phyloP scores from a whole-genome alignment of 2,113 vertebrate species.

The Podilymbus podiceps region DNA sequence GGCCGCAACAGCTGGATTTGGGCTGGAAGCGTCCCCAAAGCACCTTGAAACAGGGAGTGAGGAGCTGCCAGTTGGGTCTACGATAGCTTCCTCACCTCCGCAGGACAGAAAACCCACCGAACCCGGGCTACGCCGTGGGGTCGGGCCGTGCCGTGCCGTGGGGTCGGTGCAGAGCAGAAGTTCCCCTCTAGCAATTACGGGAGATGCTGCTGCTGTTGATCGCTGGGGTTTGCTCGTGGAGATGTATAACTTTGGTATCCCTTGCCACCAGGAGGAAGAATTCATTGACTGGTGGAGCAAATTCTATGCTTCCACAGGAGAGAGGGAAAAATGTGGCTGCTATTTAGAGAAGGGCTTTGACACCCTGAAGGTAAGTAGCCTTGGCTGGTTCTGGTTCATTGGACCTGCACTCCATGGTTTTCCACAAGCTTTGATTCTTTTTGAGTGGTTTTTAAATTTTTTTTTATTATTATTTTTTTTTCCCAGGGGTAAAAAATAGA shows the following conservation, averaged over 20 bases:
- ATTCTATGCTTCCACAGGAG: slow-evolving; percentile 89
- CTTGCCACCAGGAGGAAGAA: slow-evolving; percentile 84
- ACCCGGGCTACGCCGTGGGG: not conserved
- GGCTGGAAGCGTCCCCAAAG: not conserved
- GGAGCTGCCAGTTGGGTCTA: not conserved
- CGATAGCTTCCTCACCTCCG: not conserved
- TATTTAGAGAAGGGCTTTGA: slow-evolving; percentile 92
- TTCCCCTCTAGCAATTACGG: not conserved
- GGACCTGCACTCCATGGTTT: rapidly evolving
- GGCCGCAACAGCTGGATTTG: not conserved
- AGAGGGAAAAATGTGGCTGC: slow-evolving; percentile 86
- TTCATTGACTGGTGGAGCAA: slow-evolving; percentile 99
- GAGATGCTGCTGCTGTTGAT: not conserved
- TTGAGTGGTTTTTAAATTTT: not conserved
- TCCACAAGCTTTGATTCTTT: not conserved
- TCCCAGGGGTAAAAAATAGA: no score
- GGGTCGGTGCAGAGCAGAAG: not conserved
- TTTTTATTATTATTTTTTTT: no score
- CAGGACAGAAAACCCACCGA: not conserved
- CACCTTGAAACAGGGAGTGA: not conserved
- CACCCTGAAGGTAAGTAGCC: slow-evolving; percentile 82
- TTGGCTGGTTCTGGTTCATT: rapidly evolving
- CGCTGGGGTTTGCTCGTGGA: rapidly evolving
- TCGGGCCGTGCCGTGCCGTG: not conserved
- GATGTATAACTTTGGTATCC: not conserved